Conservation (phyloP, 2,888 invertebrate genomes). For the Octonoba sinensis region DNA sequence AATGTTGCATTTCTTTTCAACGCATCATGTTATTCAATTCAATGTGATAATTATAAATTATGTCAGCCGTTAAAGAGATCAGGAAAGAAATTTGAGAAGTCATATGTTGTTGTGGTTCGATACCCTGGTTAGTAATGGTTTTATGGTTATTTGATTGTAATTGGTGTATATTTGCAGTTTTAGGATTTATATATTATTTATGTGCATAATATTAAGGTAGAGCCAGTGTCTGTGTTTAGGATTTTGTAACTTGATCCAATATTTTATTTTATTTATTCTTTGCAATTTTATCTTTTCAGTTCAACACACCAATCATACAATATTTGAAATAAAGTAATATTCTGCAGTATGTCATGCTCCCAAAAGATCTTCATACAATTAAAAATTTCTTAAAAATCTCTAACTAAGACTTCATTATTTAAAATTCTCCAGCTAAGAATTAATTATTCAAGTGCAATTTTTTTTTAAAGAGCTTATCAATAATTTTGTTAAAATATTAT, state of each 20-base stretch:
- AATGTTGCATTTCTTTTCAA: constrained; percentile 85
- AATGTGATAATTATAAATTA: constrained; percentile 63
- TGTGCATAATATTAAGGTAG: background rate
- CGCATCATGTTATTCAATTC: constrained; percentile 77
- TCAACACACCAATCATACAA: background rate
- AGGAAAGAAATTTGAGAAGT: constrained; percentile 65
- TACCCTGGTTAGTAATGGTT: constrained; percentile 35
- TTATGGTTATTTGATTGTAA: background rate
- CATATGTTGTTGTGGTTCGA: constrained; percentile 65
- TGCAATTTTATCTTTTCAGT: background rate
- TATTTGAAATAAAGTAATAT: background rate
- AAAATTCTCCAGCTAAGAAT: too few species aligned
- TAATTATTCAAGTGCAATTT: too few species aligned
- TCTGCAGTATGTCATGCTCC: too few species aligned
- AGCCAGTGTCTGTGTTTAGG: background rate
- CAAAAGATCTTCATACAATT: too few species aligned
- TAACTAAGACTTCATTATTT: too few species aligned
- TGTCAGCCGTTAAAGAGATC: constrained; percentile 66
- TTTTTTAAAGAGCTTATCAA: too few species aligned
- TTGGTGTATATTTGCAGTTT: background rate
- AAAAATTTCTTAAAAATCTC: too few species aligned
- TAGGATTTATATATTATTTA: background rate
- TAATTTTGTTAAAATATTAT: too few species aligned
- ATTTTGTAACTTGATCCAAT: background rate
- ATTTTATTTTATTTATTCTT: background rate